Evolutionary conservation across 2,888 invertebrate genomes (phyloP).

Genomic region (Lycophotia porphyrea): DNA sequence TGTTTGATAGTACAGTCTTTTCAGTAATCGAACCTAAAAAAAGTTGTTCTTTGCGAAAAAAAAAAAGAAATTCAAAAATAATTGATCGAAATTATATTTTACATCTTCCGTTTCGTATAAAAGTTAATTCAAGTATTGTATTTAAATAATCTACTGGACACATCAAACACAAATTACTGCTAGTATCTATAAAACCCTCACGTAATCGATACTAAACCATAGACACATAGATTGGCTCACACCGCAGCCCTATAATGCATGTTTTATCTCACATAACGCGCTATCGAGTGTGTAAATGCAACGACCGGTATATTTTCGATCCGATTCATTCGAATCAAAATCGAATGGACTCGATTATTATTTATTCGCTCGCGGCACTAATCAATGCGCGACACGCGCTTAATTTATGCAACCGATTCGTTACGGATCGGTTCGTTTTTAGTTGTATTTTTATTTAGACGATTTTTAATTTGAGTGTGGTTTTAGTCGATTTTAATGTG

Average conservation of each 20-base stretch:
- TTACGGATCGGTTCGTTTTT: conserved; percentile 71
- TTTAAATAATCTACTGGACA: conserved; percentile 43
- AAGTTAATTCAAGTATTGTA: conserved; percentile 39
- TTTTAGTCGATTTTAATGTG: conserved; percentile 47
- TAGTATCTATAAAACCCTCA: conserved; percentile 46
- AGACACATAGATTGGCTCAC: conserved; percentile 47
- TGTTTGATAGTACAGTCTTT: background rate
- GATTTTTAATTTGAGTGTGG: conserved; percentile 52
- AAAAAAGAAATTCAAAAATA: conserved; percentile 5
- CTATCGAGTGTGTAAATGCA: conserved; percentile 74
- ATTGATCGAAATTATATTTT: conserved; percentile 14
- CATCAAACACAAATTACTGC: conserved; percentile 45
- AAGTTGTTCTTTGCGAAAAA: background rate
- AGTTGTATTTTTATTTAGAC: conserved; percentile 65
- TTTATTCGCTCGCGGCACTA: conserved; percentile 85
- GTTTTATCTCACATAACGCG: conserved; percentile 71
- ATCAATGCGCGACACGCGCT: conserved; percentile 82
- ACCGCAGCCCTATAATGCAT: conserved; percentile 60
- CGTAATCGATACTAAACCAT: conserved; percentile 64
- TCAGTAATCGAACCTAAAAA: background rate
- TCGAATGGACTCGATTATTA: conserved; percentile 79
- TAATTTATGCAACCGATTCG: conserved; percentile 81
- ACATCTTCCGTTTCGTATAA: conserved; percentile 36
- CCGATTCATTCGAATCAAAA: conserved; percentile 78
- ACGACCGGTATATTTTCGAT: conserved; percentile 75